A percentile compares a stretch with the other conserved stretches of the same genome.
These are phyloP conservation scores for Nesoenas mayeri DNA, from an alignment of 2,113 vertebrate genomes.

Conservation along the genomic window DNA sequence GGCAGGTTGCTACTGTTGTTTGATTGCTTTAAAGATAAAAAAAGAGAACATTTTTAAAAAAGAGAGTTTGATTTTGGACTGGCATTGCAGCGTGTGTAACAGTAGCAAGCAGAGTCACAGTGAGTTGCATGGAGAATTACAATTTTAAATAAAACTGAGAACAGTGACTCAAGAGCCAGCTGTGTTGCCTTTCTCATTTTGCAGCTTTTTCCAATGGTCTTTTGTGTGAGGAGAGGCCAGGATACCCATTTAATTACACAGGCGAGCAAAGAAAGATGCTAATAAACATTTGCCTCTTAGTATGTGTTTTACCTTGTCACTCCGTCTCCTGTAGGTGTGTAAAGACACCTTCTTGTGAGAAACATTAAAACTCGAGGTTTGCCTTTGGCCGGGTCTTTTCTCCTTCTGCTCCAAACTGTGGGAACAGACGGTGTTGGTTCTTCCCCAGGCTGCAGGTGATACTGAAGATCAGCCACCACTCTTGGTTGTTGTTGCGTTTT, in stretches of 20 bases:
- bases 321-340: not conserved
- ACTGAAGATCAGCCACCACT: not conserved
- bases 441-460: not conserved
- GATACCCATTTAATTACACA: not conserved
- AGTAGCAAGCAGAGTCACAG: not conserved
- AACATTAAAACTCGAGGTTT: not conserved
- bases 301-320: not conserved
- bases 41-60: not conserved
- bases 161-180: not conserved
- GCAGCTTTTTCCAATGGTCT: not conserved
- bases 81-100: rapidly evolving
- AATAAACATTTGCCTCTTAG: not conserved
- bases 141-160: not conserved
- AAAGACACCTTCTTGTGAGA: not conserved
- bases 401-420: not conserved
- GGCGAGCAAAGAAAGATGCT: not conserved
- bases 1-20: not conserved
- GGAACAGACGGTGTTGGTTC: not conserved
- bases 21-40: not conserved
- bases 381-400: not conserved
- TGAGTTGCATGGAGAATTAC: not conserved
- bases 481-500: not conserved
- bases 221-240: not conserved
- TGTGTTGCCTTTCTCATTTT: not conserved
- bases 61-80: not conserved